Evolutionary conservation across 2,113 vertebrate species (phyloP).

Genomic region (Nycticorax nycticorax): DNA sequence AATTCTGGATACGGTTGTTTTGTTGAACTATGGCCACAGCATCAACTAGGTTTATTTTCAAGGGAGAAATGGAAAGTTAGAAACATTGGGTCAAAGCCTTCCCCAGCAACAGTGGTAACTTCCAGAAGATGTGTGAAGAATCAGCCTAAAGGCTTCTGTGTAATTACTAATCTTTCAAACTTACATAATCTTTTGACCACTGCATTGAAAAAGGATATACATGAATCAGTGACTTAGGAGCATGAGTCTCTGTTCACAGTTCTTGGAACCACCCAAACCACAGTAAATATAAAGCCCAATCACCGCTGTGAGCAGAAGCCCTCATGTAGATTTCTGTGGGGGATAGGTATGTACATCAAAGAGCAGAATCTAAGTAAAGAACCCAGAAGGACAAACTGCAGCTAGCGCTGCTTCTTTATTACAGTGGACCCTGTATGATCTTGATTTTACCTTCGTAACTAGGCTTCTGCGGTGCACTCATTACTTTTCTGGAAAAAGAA

Average conservation of each 20-base stretch:
- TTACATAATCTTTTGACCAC: not conserved
- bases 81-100: not conserved
- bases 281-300: not conserved
- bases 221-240: not conserved
- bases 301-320: not conserved
- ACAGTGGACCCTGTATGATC: not conserved
- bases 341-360: not conserved
- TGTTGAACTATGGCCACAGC: not conserved
- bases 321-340: not conserved
- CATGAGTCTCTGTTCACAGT: not conserved
- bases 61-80: not conserved
- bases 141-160: not conserved
- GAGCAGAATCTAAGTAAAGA: not conserved
- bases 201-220: not conserved
- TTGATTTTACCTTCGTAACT: not conserved
- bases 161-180: not conserved
- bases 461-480: rapidly evolving
- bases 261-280: not conserved
- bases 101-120: not conserved
- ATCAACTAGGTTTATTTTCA: not conserved
- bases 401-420: not conserved
- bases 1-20: not conserved
- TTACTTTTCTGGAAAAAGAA: conserved; percentile 2
- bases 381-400: not conserved
- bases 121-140: not conserved